Evolutionary conservation across 2,113 vertebrate genomes (phyloP), one percentile per base, ranked within the genome.

Genomic region (Sardina pilchardus): DNA sequence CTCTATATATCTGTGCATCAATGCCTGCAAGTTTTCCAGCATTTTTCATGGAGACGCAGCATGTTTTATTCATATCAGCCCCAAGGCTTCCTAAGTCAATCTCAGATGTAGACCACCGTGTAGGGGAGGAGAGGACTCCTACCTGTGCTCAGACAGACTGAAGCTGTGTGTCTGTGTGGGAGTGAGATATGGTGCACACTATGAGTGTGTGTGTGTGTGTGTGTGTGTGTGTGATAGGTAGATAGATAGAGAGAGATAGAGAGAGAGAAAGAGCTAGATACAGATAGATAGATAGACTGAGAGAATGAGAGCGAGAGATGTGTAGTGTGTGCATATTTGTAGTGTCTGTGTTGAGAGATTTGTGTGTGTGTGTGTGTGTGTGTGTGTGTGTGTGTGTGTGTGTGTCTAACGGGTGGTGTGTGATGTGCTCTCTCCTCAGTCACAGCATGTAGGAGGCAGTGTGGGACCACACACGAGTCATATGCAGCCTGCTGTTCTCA

Each of bases 361-460:
- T 56, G 12, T 59, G 53, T 59, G 53, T 21, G 16, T 21, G 19
- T 59, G 17, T 19, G 17, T 56, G 12, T 59, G 53, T 59, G 53
- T 21, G 16, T 21, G 19, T 59, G 53, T 21, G 21, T 59, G 53
- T 26, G 59, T 26, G 21, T 63, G 21, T n/a, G 59, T 26, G 24
- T 63, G 59, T 63, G 59, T 63, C 39, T 42, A 42, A 42, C 39
- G 39, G 59, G 21, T 9, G 6, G 8, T 71, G 1, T 67, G 56
- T 24, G 7, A 6, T 14, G 1, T 34, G n/a, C 63, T 30, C 26
- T 71, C n/a, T 34, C 9, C n/a, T 30, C 63, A 12, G 9, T 12
- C 26, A 8, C 26, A 71, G 63, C 63, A 71, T 71, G 63, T 71
- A 71, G 63, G 63, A 71, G 63, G 63, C 63, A 71, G 63, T 71